A percentile compares a stretch with the other conserved stretches of the same genome.
Evolutionary conservation across 2,113 vertebrate genomes (phyloP).

Genomic region (Embiotoca jacksoni): DNA sequence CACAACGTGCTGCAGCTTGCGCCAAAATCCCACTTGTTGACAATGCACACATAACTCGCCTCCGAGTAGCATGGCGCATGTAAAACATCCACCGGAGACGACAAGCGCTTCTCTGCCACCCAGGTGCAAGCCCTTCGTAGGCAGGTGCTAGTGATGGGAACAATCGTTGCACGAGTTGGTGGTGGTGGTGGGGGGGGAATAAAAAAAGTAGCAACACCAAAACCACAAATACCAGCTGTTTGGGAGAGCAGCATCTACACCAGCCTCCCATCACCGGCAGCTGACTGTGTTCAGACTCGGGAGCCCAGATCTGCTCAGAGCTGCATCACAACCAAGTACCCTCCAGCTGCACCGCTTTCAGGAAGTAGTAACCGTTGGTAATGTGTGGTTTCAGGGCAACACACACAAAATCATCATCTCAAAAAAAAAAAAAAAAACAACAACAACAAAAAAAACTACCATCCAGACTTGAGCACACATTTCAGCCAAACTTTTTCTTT

Average conservation of each 20-base stretch:
- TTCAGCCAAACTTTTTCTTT: no score
- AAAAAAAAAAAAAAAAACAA: no score
- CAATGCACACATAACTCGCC: not conserved
- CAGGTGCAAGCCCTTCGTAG: conserved; percentile 45
- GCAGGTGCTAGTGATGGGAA: conserved; percentile 59
- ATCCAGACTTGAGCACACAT: no score
- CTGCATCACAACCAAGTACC: conserved; percentile 12
- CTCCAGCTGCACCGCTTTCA: conserved; percentile 30
- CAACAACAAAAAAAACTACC: no score
- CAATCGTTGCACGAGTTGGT: conserved; percentile 29
- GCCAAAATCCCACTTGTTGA: conserved; percentile 1
- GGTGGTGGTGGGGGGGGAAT: not conserved
- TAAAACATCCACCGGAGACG: conserved; percentile 13
- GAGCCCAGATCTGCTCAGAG: conserved; percentile 27
- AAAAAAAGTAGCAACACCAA: conserved; percentile 23
- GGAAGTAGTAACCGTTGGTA: no score
- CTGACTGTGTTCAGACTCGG: conserved; percentile 47
- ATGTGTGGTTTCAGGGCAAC: no score
- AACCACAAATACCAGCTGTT: conserved; percentile 70
- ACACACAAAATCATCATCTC: no score
- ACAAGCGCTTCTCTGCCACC: conserved; percentile 20
- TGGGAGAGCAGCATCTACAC: conserved; percentile 35
- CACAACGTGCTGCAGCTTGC: not conserved
- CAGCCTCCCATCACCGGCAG: conserved; percentile 64
- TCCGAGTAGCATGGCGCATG: not conserved